Conservation (phyloP, 2,888 invertebrate species). For the Blastobasis lacticolella region DNA sequence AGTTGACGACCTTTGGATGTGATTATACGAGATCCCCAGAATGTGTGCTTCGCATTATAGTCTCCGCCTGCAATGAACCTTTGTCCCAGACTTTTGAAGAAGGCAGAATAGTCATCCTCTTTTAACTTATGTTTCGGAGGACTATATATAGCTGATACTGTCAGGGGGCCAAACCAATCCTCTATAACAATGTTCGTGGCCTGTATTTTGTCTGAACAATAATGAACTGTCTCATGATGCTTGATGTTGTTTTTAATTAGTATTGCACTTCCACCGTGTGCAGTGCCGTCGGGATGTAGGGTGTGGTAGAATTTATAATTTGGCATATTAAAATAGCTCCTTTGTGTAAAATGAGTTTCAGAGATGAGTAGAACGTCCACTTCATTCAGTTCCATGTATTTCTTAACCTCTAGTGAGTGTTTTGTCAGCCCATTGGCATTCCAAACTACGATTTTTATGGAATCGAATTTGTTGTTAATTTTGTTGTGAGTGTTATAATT, state of each 20-base stretch:
- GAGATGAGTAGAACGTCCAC: constrained; percentile 8
- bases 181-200: constrained; percentile 7
- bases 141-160: constrained; percentile 5
- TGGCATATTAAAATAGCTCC: constrained; percentile 1
- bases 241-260: constrained; percentile 5
- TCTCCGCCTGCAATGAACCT: constrained; percentile 10
- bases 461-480: neutral
- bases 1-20: constrained; percentile 9
- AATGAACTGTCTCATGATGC: constrained; percentile 3
- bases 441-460: neutral
- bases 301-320: constrained; percentile 6
- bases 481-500: neutral
- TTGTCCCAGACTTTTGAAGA: constrained; percentile 6
- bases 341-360: constrained; percentile 8
- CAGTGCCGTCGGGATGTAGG: constrained; percentile 9
- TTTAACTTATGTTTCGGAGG: constrained; percentile 9
- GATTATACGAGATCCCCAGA: constrained; percentile 8
- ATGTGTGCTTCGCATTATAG: constrained; percentile 9
- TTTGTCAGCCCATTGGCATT: constrained; percentile 1
- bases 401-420: neutral
- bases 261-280: constrained; percentile 6
- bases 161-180: neutral
- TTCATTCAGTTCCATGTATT: constrained; percentile 1
- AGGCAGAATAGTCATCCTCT: neutral
- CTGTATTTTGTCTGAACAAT: constrained; percentile 4